phyloP scores from a whole-genome alignment of 1,140 invertebrate species.

The Drosophila ohnishii region DNA sequence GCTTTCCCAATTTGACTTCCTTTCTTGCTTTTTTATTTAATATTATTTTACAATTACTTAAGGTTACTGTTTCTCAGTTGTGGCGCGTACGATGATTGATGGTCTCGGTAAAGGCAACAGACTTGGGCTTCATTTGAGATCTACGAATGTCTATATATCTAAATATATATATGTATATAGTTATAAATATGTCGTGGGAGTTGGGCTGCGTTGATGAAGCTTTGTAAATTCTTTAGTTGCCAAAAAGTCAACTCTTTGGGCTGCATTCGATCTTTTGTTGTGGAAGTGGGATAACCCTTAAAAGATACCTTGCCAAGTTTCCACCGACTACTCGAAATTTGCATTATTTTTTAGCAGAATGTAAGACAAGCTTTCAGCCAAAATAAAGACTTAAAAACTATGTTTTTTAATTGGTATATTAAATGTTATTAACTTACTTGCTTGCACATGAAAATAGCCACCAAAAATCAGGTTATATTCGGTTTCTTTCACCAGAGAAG shows the following conservation, averaged over 20 bases:
- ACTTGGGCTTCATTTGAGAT: slow-evolving; percentile 31
- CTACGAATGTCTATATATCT: neutral
- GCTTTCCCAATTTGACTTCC: neutral
- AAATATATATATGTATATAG: neutral
- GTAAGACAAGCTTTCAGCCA: neutral
- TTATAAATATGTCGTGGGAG: slow-evolving; percentile 11
- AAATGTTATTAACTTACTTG: neutral
- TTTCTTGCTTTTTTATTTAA: neutral
- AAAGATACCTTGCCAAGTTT: neutral
- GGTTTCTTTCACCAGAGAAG: neutral
- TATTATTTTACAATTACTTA: slow-evolving; percentile 31
- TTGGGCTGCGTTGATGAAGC: neutral
- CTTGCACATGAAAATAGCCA: neutral
- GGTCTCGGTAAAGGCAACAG: slow-evolving; percentile 4
- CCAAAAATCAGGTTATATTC: neutral
- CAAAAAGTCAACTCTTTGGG: neutral
- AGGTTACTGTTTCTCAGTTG: slow-evolving; percentile 27
- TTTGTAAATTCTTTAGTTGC: neutral
- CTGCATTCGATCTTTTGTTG: neutral
- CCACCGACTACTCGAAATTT: too few species aligned
- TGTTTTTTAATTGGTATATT: neutral
- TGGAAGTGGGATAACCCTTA: neutral
- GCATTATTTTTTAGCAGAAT: neutral
- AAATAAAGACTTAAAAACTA: neutral
- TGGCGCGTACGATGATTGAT: slow-evolving; percentile 51